Evolutionary conservation across 1,140 invertebrate genomes (phyloP), one percentile per base, ranked within the genome.

Genomic region (Drosophila novamexicana): DNA sequence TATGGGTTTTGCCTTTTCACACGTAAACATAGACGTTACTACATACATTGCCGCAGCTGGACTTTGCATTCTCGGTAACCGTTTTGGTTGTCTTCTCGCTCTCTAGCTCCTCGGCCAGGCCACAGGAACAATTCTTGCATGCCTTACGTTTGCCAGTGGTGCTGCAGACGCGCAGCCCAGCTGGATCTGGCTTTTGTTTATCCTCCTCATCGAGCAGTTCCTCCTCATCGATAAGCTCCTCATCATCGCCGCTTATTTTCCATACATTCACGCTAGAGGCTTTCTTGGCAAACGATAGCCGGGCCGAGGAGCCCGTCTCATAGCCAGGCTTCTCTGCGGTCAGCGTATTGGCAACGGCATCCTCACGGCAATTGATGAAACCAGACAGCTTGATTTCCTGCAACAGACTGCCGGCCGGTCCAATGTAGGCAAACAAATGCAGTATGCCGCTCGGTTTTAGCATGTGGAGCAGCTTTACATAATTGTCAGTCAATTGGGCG

Each of bases 121-220:
- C 99, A 94, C 99, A 99, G 6, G 96, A 95, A 92, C 99, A 99
- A 93, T 99, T 97, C 85, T 99, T 99, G 91, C 99, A 99, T 0
- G 99, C 98, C 93, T 99, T 99, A 50, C 97, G 94, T 93, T 98
- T 98, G 2, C 97, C 97, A 7, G 97, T 97, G 40, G 97, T 98
- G 32, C 96, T 95, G 93, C 97, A 98, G 6, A 97, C 97, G 95
- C 94, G 96, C 6, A 99, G 93, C 36, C 96, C 95, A 18, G 95
- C 91, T 39, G 96, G 94, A 90, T 97, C 95, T 40, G 98, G 98
- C 93, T 97, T 98, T 68, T 96, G 95, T 47, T 97, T 93, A 93
- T 99, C 98, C 67, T 96, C 95, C 90, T 98, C 97, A 93, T 98
- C 97, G 12, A 99, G 93, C 18, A 99, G 93, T 77, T 96, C 94